phyloP scores from a whole-genome alignment of 1,140 invertebrate species.

The Lepidostoma basale region DNA sequence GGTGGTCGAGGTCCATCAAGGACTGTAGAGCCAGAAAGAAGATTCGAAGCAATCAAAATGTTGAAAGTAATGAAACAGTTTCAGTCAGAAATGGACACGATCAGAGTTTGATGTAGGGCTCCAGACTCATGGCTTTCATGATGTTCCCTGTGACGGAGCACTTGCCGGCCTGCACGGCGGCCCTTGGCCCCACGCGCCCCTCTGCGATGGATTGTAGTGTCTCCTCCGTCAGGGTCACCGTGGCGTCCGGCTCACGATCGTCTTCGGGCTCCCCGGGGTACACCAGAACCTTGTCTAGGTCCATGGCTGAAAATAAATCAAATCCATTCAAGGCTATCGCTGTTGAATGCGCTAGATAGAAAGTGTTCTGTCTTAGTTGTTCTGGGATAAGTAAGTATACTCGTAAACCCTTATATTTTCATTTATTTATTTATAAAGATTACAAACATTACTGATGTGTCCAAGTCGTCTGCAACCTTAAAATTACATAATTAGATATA shows the following conservation, averaged over 20 bases:
- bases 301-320: constrained; percentile 52
- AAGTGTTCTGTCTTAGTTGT: neutral
- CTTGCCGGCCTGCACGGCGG: constrained; percentile 56
- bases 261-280: constrained; percentile 55
- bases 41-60: too few species aligned
- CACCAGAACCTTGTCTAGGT: constrained; percentile 55
- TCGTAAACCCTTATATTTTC: too few species aligned
- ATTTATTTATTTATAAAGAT: too few species aligned
- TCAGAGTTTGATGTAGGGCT: constrained; percentile 59
- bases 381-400: too few species aligned
- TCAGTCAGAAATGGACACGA: too few species aligned
- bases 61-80: too few species aligned
- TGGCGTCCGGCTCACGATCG: constrained; percentile 55
- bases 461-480: too few species aligned
- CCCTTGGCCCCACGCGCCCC: constrained; percentile 52
- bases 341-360: neutral
- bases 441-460: too few species aligned
- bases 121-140: constrained; percentile 60
- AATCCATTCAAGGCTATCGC: neutral
- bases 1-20: too few species aligned
- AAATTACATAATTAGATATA: too few species aligned
- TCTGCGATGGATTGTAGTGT: constrained; percentile 54
- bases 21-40: too few species aligned
- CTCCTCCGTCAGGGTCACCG: constrained; percentile 57
- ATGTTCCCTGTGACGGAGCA: constrained; percentile 60